A percentile compares a stretch with the other conserved stretches of the same genome.
These are phyloP conservation scores for Anser cygnoides DNA, from an alignment of 2,113 vertebrate species.

Conservation along the genomic window DNA sequence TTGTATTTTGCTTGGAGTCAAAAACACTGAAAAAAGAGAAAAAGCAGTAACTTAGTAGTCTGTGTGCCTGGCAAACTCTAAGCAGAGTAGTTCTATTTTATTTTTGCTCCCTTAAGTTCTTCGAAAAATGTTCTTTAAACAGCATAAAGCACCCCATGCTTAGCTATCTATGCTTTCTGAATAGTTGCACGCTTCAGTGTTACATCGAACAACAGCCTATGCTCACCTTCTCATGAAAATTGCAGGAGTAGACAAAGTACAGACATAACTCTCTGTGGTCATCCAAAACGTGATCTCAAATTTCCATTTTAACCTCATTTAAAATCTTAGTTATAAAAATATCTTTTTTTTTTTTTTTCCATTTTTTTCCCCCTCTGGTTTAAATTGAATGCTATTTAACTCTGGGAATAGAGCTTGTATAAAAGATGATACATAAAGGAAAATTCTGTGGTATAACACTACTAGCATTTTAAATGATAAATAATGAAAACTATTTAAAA, in stretches of 20 bases:
- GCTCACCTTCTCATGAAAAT: slow-evolving; percentile 2
- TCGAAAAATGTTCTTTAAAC: neutral
- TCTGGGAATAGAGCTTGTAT: neutral
- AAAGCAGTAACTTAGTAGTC: neutral
- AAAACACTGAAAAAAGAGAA: neutral
- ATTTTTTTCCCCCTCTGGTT: neutral
- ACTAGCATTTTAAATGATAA: neutral
- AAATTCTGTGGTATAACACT: neutral
- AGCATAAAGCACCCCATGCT: neutral
- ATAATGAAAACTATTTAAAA: slow-evolving; percentile 2
- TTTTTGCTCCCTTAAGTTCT: neutral
- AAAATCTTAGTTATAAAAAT: neutral
- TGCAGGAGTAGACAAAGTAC: neutral
- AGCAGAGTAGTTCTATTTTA: neutral
- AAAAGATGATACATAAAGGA: neutral
- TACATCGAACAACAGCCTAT: neutral
- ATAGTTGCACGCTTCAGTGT: neutral
- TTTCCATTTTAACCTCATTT: slow-evolving; percentile 35
- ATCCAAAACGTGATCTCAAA: slow-evolving; percentile 18
- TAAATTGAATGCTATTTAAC: slow-evolving; percentile 31
- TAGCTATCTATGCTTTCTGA: neutral
- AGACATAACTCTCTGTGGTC: slow-evolving; percentile 8
- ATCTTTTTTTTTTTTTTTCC: neutral
- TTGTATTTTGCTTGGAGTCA: neutral
- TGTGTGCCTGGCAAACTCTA: neutral